A percentile compares a stretch with the other conserved stretches of the same genome.
These are phyloP conservation scores for Drosophila mettleri DNA, from an alignment of 2,888 invertebrate species.

Conservation along the genomic window DNA sequence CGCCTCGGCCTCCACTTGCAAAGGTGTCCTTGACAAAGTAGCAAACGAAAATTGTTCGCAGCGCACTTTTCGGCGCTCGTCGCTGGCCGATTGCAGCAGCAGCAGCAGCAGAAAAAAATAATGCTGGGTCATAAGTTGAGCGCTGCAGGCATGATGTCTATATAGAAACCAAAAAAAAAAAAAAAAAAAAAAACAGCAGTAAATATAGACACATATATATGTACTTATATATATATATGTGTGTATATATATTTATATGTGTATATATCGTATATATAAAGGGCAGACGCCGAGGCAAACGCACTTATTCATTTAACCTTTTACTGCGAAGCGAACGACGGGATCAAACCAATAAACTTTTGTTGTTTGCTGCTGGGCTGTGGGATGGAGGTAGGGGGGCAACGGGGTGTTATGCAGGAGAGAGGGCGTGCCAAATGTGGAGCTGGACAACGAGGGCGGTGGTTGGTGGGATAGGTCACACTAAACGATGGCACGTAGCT, in stretches of 20 bases:
- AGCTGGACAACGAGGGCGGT: fast-evolving
- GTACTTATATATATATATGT: neutral
- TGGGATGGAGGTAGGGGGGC: neutral
- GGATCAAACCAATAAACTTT: conserved; percentile 66
- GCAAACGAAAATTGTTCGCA: conserved; percentile 43
- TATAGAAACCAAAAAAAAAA: conserved; percentile 30
- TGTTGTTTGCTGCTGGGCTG: conserved; percentile 21
- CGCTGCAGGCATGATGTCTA: conserved; percentile 60
- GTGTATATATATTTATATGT: neutral
- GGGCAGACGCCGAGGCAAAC: conserved; percentile 28
- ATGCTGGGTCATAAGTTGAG: conserved; percentile 64
- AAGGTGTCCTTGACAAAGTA: conserved; percentile 57
- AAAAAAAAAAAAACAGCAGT: neutral
- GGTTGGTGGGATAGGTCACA: conserved; percentile 13
- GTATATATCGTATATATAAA: neutral
- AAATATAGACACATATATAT: neutral
- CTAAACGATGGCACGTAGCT: conserved; percentile 67
- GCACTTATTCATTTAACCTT: conserved; percentile 64
- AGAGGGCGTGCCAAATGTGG: neutral
- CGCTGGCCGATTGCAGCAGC: conserved; percentile 31
- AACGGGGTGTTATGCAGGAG: neutral
- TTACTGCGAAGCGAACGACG: conserved; percentile 26
- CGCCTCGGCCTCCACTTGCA: conserved; percentile 1
- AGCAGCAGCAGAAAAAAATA: conserved; percentile 28
- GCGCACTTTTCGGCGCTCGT: conserved; percentile 47